phyloP scores from a whole-genome alignment of 2,113 vertebrate genomes.

The Lagopus leucura region DNA sequence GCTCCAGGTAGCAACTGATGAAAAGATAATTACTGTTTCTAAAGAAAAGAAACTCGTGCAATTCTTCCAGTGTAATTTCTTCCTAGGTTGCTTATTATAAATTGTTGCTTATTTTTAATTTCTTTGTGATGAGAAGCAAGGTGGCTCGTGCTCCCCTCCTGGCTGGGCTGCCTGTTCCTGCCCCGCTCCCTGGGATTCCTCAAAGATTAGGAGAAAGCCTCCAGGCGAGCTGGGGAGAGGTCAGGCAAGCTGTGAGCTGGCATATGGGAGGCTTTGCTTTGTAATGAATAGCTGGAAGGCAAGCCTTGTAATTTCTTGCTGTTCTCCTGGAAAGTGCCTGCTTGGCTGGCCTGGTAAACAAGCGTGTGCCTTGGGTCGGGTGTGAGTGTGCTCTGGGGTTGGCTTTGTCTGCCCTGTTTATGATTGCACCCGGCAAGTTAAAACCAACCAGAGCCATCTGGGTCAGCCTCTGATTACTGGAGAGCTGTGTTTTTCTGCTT shows the following conservation, averaged over 20 bases:
- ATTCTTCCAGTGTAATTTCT: background rate
- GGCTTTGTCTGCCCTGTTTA: background rate
- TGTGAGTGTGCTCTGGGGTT: background rate
- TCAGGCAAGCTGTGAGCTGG: background rate
- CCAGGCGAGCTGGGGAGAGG: background rate
- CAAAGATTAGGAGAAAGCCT: constrained; percentile 26
- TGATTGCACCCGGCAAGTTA: background rate
- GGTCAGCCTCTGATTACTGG: background rate
- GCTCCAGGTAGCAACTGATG: constrained; percentile 48
- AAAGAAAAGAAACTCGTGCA: background rate
- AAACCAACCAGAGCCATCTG: rapidly evolving
- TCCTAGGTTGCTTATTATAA: no score
- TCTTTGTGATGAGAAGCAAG: background rate
- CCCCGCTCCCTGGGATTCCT: background rate
- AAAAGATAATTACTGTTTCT: constrained; percentile 49
- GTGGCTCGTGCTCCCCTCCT: background rate
- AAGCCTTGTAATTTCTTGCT: background rate
- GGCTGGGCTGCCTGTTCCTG: background rate
- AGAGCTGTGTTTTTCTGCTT: background rate
- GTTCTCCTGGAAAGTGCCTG: constrained; percentile 17
- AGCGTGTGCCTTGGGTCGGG: rapidly evolving
- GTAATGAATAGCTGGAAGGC: constrained; percentile 48
- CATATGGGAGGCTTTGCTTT: background rate
- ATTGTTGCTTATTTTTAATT: background rate
- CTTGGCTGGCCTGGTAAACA: background rate